Evolutionary conservation across 2,113 vertebrate species (phyloP).

Genomic region (Brachionichthys hirsutus): DNA sequence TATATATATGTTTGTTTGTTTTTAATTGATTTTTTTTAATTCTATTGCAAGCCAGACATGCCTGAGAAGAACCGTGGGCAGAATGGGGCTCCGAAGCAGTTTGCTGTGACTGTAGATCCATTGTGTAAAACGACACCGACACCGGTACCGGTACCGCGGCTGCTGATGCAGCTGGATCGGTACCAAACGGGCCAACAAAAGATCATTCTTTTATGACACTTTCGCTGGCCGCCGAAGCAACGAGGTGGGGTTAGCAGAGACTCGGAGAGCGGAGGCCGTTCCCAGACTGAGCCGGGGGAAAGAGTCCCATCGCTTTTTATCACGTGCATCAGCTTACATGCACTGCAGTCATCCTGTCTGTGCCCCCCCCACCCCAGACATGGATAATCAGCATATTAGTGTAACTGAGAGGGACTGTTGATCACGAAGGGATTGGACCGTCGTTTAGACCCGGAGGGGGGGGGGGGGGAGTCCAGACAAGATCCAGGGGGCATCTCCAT

Average conservation of each 20-base stretch:
- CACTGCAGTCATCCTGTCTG: constrained; percentile 30
- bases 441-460: constrained; percentile 20
- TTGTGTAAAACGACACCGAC: constrained; percentile 59
- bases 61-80: constrained; percentile 39
- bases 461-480: constrained; percentile 55
- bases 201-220: constrained; percentile 37
- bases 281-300: constrained; percentile 9
- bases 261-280: constrained; percentile 3
- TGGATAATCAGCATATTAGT: constrained; percentile 61
- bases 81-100: constrained; percentile 43
- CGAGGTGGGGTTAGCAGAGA: constrained; percentile 20
- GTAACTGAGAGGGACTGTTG: constrained; percentile 60
- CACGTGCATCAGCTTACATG: constrained; percentile 50
- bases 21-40: too few species aligned
- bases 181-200: constrained; percentile 24
- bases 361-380: constrained; percentile 60
- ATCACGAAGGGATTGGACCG: constrained; percentile 55
- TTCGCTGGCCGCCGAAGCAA: constrained; percentile 6
- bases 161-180: constrained; percentile 33
- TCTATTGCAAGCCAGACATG: too few species aligned
- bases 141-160: constrained; percentile 30
- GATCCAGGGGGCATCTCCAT: constrained; percentile 61
- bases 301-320: constrained; percentile 7
- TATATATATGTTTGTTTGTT: neutral
- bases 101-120: constrained; percentile 45